Conservation (phyloP, 2,888 invertebrate genomes). For the Mythimna lalbum region DNA sequence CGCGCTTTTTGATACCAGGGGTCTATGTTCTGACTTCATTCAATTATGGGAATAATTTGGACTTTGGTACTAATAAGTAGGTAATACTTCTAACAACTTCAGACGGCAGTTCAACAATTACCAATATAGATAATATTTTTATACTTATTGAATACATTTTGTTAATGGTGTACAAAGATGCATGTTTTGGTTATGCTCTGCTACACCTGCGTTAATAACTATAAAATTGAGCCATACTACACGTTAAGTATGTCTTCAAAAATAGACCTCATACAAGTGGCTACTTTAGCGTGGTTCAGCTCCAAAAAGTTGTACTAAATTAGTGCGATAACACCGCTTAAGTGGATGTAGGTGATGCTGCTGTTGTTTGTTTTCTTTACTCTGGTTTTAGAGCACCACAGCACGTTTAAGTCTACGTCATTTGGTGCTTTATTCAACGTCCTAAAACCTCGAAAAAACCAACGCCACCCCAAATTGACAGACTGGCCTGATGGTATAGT, state of each 20-base stretch:
- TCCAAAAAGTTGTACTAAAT: background rate
- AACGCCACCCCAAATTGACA: background rate
- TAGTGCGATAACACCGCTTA: background rate
- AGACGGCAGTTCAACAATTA: conserved; percentile 3
- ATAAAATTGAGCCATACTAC: background rate
- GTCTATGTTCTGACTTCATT: background rate
- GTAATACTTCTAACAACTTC: background rate
- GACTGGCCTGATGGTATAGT: too few relatives aligned
- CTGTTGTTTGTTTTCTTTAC: background rate
- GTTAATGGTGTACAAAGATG: conserved; percentile 20
- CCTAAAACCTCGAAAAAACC: background rate
- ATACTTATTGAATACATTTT: conserved; percentile 25
- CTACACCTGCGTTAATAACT: background rate
- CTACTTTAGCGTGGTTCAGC: background rate
- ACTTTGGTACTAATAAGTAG: background rate
- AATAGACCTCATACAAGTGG: background rate
- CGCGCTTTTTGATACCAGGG: background rate
- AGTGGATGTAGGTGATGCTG: background rate
- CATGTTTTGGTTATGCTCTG: conserved; percentile 17
- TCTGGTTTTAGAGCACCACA: background rate
- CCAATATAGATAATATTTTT: conserved; percentile 26
- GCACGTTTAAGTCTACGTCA: background rate
- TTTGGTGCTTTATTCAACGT: background rate
- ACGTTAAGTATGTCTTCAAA: background rate
- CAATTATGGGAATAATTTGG: background rate